A percentile compares a stretch with the other conserved stretches of the same genome.
Evolutionary conservation across 2,888 invertebrate genomes (phyloP).

Genomic region (Platerodrilus igneus): DNA sequence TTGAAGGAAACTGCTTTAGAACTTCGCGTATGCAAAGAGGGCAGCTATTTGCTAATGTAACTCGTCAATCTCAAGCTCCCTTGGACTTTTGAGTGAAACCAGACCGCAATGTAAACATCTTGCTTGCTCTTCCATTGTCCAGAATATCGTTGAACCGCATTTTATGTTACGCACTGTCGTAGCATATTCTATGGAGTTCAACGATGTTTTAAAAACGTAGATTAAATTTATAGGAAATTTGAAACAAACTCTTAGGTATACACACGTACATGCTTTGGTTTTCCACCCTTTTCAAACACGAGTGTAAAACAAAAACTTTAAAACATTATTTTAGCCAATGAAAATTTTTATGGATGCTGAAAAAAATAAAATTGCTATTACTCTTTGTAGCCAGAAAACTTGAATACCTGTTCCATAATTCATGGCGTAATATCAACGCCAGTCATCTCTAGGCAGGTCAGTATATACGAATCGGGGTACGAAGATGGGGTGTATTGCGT

Average conservation of each 20-base stretch:
- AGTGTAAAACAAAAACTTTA: slow-evolving; percentile 1
- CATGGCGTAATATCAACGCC: slow-evolving; percentile 35
- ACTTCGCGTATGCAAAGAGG: slow-evolving; percentile 22
- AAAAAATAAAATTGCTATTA: slow-evolving; percentile 21
- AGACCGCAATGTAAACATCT: slow-evolving; percentile 37
- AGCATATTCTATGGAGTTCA: no score
- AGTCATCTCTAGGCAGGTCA: slow-evolving; percentile 39
- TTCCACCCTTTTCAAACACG: neutral
- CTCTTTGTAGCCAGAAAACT: slow-evolving; percentile 22
- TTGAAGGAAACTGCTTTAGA: slow-evolving; percentile 16
- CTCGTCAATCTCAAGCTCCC: slow-evolving; percentile 43
- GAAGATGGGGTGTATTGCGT: slow-evolving; percentile 35
- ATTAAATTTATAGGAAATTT: no score
- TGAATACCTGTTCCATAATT: slow-evolving; percentile 41
- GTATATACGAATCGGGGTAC: slow-evolving; percentile 29
- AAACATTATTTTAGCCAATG: slow-evolving; percentile 1
- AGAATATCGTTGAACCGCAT: slow-evolving; percentile 28
- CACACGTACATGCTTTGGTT: neutral
- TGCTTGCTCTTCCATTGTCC: slow-evolving; percentile 36
- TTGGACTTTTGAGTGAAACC: slow-evolving; percentile 23
- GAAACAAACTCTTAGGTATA: no score
- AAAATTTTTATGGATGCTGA: slow-evolving; percentile 1
- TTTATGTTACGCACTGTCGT: no score
- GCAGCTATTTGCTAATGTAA: slow-evolving; percentile 46
- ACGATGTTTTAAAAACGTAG: no score